A percentile compares a stretch with the other conserved stretches of the same genome.
These are phyloP conservation scores for Takifugu ocellatus DNA, from an alignment of 2,797 vertebrate genomes.

Conservation along the genomic window DNA sequence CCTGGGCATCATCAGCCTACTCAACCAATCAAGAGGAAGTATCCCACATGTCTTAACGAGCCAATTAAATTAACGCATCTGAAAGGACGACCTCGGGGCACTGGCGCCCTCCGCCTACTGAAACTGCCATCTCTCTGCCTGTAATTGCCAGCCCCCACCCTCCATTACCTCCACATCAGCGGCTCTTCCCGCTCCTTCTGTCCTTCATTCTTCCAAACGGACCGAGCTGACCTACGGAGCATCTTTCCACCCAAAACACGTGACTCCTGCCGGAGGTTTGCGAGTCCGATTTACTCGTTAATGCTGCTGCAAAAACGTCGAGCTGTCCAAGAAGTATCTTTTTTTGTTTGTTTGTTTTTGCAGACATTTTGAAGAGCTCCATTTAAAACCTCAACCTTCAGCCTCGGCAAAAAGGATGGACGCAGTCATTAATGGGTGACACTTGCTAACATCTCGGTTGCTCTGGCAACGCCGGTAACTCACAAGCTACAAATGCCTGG, in stretches of 20 bases:
- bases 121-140: conserved; percentile 6
- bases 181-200: background rate
- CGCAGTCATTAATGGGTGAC: too few relatives aligned
- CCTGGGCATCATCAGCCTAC: conserved; percentile 48
- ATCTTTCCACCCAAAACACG: background rate
- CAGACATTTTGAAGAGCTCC: too few relatives aligned
- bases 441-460: too few relatives aligned
- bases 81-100: conserved; percentile 45
- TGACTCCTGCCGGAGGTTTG: too few relatives aligned
- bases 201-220: background rate
- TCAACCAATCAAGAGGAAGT: conserved; percentile 64
- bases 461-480: too few relatives aligned
- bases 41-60: conserved; percentile 55
- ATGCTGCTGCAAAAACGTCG: too few relatives aligned
- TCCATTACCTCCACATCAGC: conserved; percentile 7
- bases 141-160: conserved; percentile 1
- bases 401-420: too few relatives aligned
- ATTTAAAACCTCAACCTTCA: too few relatives aligned
- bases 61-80: conserved; percentile 65
- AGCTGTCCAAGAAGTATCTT: background rate
- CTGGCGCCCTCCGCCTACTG: background rate
- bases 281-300: too few relatives aligned
- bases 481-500: too few relatives aligned
- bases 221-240: too few relatives aligned
- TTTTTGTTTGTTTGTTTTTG: background rate